Conservation (phyloP, 2,888 invertebrate species). For the Cantharis lateralis region DNA sequence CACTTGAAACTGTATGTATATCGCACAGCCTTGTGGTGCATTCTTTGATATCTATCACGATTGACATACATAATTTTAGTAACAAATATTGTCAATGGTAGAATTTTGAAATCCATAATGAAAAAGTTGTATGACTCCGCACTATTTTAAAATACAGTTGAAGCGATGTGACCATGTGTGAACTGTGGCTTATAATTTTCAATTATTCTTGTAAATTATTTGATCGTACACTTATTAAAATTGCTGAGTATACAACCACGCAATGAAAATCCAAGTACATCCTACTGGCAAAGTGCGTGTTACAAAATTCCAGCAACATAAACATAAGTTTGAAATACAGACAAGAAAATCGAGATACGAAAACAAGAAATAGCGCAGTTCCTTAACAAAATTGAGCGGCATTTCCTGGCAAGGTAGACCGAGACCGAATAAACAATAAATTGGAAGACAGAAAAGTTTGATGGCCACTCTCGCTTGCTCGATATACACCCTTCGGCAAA, state of each 20-base stretch:
- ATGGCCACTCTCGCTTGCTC: conserved; percentile 22
- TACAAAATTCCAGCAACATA: not conserved
- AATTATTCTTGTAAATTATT: not conserved
- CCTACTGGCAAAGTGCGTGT: not conserved
- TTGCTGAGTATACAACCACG: not conserved
- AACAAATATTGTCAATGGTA: not conserved
- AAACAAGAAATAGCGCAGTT: not conserved
- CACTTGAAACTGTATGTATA: not conserved
- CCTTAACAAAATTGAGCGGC: conserved; percentile 2
- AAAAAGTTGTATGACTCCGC: not conserved
- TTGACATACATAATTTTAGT: not conserved
- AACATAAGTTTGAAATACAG: not conserved
- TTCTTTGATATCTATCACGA: not conserved
- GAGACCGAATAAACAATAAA: not conserved
- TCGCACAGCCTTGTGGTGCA: not conserved
- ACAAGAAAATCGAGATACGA: not conserved
- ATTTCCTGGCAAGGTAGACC: not conserved
- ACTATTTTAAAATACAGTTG: not conserved
- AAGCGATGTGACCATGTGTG: not conserved
- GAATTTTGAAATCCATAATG: not conserved
- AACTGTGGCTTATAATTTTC: not conserved
- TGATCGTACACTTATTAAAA: not conserved
- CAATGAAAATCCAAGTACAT: not conserved
- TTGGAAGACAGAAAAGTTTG: not conserved
- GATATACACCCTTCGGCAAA: conserved; percentile 41